A percentile compares a stretch with the other conserved stretches of the same genome.
phyloP scores from a whole-genome alignment of 1,140 invertebrate genomes.

The Zaprionus taronus region DNA sequence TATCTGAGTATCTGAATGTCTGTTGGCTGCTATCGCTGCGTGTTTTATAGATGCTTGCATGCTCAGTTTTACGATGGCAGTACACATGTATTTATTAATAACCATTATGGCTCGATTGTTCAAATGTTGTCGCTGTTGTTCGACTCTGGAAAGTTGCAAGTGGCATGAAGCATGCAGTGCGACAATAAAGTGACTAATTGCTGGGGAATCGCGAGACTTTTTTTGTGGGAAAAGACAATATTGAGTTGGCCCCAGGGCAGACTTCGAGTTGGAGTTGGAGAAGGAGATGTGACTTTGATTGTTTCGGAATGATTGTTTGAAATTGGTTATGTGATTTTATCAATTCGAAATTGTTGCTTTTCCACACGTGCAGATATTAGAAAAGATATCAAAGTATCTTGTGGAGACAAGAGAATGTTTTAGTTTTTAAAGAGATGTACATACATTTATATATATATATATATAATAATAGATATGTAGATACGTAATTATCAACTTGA shows the following conservation, averaged over 20 bases:
- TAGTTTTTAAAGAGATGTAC: neutral
- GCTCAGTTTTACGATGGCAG: conserved; percentile 64
- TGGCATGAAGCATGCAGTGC: conserved; percentile 32
- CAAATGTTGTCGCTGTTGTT: conserved; percentile 47
- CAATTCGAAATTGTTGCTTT: too few relatives aligned
- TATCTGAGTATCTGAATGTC: neutral
- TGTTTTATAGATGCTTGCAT: conserved; percentile 66
- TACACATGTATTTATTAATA: conserved; percentile 81
- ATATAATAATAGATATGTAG: neutral
- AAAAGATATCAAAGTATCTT: neutral
- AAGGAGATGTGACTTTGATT: neutral
- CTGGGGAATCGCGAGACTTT: conserved; percentile 9
- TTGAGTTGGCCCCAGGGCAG: conserved; percentile 7
- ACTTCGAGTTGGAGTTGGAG: neutral
- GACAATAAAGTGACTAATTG: conserved; percentile 52
- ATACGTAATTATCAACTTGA: neutral
- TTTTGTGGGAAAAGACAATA: conserved; percentile 44
- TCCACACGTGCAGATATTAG: too few relatives aligned
- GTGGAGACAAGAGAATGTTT: neutral
- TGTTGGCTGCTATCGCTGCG: conserved; percentile 26
- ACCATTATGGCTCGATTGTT: conserved; percentile 67
- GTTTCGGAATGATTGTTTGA: neutral
- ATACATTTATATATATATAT: neutral
- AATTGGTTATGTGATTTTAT: neutral
- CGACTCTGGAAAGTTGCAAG: conserved; percentile 36